A percentile compares a stretch with the other conserved stretches of the same genome.
Evolutionary conservation across 2,113 vertebrate genomes (phyloP).

Genomic region (Mus pahari): DNA sequence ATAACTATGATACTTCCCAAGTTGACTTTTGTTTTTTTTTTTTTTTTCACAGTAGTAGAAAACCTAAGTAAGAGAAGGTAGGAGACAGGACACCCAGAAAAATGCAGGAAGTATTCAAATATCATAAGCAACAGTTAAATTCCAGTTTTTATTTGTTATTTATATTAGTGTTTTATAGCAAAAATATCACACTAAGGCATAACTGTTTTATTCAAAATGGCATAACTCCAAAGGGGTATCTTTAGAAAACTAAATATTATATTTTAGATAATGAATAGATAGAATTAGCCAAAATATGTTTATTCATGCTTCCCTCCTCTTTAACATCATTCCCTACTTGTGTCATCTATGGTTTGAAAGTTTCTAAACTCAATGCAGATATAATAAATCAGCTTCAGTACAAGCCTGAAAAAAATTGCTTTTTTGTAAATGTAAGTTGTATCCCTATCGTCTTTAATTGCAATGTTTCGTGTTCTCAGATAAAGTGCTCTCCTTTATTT

Average conservation of each 20-base stretch:
- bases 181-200: slow-evolving; percentile 17
- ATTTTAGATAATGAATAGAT: not conserved
- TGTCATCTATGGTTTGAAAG: not conserved
- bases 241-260: slow-evolving; percentile 6
- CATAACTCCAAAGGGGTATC: not conserved
- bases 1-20: not conserved
- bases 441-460: not conserved
- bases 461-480: not conserved
- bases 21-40: not conserved
- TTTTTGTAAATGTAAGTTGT: not conserved
- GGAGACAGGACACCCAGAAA: not conserved
- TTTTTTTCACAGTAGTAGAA: not conserved
- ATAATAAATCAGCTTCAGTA: not conserved
- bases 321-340: not conserved
- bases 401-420: not conserved
- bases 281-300: not conserved
- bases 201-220: slow-evolving; percentile 42
- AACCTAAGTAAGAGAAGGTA: not conserved
- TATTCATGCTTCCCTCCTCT: not conserved
- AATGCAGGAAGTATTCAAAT: slow-evolving; percentile 9
- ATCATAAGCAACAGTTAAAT: not conserved
- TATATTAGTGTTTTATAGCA: slow-evolving; percentile 47
- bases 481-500: not conserved
- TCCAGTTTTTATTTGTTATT: not conserved
- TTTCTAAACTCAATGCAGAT: not conserved